Conservation (phyloP, 2,797 vertebrate genomes). For the Betta splendens region DNA sequence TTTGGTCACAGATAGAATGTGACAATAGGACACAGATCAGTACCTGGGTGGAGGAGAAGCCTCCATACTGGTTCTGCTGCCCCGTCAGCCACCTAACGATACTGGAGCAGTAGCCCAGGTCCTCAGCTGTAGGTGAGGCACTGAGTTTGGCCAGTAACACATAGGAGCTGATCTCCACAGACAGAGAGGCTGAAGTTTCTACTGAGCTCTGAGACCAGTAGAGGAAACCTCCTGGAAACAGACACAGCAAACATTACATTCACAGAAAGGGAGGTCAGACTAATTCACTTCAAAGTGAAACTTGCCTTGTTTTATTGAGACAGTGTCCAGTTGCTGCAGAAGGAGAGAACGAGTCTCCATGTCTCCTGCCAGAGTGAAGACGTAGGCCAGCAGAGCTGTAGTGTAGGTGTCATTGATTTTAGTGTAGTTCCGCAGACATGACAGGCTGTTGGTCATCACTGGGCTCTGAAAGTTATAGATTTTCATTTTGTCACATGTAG, state of each 20-base stretch:
- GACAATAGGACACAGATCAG: too few relatives aligned
- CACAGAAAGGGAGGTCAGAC: too few relatives aligned
- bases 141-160: slow-evolving; percentile 81
- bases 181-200: slow-evolving; percentile 67
- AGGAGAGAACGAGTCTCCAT: slow-evolving; percentile 55
- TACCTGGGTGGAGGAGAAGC: slow-evolving; percentile 91
- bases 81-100: slow-evolving; percentile 82
- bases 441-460: slow-evolving; percentile 72
- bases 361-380: slow-evolving; percentile 83
- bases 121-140: slow-evolving; percentile 59
- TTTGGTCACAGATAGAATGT: too few relatives aligned
- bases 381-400: slow-evolving; percentile 84
- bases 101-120: slow-evolving; percentile 72
- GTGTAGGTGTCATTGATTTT: slow-evolving; percentile 73
- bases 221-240: slow-evolving; percentile 60
- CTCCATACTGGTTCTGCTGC: slow-evolving; percentile 84
- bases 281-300: background rate
- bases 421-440: slow-evolving; percentile 68
- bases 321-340: slow-evolving; percentile 61
- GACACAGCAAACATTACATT: background rate
- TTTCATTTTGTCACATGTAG: too few relatives aligned
- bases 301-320: slow-evolving; percentile 69
- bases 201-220: slow-evolving; percentile 68
- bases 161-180: slow-evolving; percentile 86
- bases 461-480: slow-evolving; percentile 71